Evolutionary conservation across 2,113 vertebrate species (phyloP).

Genomic region (Myocastor coypus): DNA sequence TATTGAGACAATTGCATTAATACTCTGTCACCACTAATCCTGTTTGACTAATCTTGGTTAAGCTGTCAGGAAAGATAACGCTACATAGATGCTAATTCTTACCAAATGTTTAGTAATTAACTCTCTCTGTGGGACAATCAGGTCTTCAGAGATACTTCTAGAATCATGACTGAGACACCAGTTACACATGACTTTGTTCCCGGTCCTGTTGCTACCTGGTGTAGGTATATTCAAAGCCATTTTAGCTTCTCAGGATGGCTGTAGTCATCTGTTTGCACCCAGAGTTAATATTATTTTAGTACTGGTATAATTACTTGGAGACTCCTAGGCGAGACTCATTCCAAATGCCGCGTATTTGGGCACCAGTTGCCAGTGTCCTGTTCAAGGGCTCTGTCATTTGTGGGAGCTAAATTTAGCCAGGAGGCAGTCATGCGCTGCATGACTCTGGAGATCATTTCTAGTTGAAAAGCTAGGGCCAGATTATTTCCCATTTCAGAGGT

Average conservation of each 20-base stretch:
- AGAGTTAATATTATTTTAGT: conserved; percentile 76
- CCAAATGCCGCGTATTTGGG: conserved; percentile 63
- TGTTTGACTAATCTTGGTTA: conserved; percentile 37
- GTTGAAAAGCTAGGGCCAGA: conserved; percentile 43
- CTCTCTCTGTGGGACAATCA: conserved; percentile 71
- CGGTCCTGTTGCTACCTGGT: not conserved
- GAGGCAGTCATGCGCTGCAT: not conserved
- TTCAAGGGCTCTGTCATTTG: conserved; percentile 10
- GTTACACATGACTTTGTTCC: conserved; percentile 6
- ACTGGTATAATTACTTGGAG: conserved; percentile 61
- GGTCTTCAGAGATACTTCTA: conserved; percentile 32
- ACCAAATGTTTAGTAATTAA: conserved; percentile 61
- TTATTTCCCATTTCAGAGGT: conserved; percentile 58
- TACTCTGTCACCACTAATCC: not conserved
- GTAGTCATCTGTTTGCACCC: conserved; percentile 39
- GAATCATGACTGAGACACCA: conserved; percentile 4
- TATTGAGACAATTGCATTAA: conserved; percentile 15
- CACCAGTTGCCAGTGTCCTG: not conserved
- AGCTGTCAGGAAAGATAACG: conserved; percentile 50
- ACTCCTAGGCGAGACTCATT: conserved; percentile 67
- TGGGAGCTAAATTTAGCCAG: conserved; percentile 58
- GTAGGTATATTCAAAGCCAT: not conserved
- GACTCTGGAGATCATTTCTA: conserved; percentile 60
- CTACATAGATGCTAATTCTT: not conserved
- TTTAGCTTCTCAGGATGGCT: conserved; percentile 10